These are phyloP conservation scores for Thamnaconus septentrionalis DNA, from an alignment of 2,113 vertebrate species.

Conservation along the genomic window DNA sequence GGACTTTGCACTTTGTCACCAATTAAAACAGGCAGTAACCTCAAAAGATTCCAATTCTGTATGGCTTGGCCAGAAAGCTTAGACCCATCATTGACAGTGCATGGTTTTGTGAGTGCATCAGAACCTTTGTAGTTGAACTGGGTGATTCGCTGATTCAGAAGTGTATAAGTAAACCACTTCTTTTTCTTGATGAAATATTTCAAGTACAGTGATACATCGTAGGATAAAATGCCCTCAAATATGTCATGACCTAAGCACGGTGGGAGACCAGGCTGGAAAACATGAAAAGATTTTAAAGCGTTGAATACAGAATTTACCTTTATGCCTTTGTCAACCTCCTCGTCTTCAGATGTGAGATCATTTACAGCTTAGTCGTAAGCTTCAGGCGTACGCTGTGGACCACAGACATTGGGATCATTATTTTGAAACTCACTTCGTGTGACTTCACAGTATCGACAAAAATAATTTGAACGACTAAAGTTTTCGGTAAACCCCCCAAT, in stretches of 20 bases:
- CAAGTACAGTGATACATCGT: constrained; percentile 24
- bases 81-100: constrained; percentile 13
- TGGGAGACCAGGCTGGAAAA: no score
- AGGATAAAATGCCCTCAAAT: constrained; percentile 14
- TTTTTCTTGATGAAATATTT: constrained; percentile 23
- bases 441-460: no score
- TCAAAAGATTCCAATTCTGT: no score
- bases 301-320: constrained; percentile 16
- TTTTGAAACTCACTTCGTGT: no score
- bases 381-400: no score
- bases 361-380: no score
- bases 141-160: constrained; percentile 15
- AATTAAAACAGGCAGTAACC: constrained; percentile 25
- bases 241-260: constrained; percentile 24
- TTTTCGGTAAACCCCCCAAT: no score
- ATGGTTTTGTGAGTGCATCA: constrained; percentile 19
- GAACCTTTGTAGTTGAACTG: constrained; percentile 31
- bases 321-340: no score
- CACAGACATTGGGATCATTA: no score
- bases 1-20: constrained; percentile 18
- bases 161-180: constrained; percentile 19
- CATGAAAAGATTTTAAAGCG: constrained; percentile 9
- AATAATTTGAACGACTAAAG: no score
- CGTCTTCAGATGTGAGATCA: no score
- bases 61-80: no score